Conservation (phyloP, 2,888 invertebrate genomes). For the Ceratothoa steindachneri region DNA sequence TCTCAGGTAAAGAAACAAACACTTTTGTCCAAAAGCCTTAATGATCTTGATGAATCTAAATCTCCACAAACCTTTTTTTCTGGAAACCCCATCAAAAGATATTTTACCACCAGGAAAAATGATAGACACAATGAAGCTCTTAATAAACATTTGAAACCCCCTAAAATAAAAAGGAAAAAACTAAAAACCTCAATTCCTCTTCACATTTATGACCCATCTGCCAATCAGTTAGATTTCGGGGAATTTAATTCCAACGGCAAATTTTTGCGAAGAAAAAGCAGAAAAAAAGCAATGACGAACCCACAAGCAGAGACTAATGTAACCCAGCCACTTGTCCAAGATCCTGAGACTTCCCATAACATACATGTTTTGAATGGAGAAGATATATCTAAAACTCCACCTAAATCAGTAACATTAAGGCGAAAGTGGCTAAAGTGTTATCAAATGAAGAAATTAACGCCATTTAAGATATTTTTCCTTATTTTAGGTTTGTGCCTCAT, state of each 20-base stretch:
- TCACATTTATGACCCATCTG: background rate
- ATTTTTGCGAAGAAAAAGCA: background rate
- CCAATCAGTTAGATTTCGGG: no score
- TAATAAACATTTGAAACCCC: background rate
- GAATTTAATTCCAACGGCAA: no score
- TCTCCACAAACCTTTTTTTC: background rate
- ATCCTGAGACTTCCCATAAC: background rate
- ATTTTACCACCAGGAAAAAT: constrained; percentile 1
- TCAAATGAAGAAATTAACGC: constrained; percentile 16
- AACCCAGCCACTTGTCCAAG: no score
- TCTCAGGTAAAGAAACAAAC: constrained; percentile 27
- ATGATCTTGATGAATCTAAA: constrained; percentile 7
- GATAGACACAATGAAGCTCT: background rate
- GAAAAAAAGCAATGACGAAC: background rate
- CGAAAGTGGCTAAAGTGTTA: background rate
- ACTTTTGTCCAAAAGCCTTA: constrained; percentile 12
- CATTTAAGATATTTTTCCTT: constrained; percentile 25
- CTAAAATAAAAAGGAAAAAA: background rate
- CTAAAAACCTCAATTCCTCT: background rate
- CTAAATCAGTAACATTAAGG: no score
- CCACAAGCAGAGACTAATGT: no score
- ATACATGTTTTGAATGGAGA: background rate
- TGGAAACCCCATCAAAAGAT: background rate
- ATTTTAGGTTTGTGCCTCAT: constrained; percentile 29
- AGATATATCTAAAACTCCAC: background rate